A percentile compares a stretch with the other conserved stretches of the same genome.
Conservation (phyloP, 2,797 vertebrate genomes). For the Microctenopoma stevenorrisi region DNA sequence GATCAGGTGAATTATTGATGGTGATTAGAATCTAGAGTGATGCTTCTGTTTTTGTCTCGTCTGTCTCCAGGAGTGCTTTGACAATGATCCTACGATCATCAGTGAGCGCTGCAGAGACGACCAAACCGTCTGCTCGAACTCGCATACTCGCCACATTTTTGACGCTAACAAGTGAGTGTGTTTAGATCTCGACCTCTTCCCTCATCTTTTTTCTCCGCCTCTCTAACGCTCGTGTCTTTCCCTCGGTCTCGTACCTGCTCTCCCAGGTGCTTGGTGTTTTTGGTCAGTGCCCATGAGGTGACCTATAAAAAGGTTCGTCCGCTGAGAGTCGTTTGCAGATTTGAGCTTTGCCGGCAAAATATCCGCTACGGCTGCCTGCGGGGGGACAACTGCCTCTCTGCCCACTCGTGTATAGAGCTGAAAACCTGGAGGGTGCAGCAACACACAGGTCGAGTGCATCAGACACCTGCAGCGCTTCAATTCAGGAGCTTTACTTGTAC, state of each 20-base stretch:
- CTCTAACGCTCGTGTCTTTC: not conserved
- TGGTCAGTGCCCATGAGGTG: conserved; percentile 86
- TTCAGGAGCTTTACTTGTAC: too few species aligned
- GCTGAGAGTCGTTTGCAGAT: conserved; percentile 85
- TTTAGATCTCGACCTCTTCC: not conserved
- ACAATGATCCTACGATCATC: conserved; percentile 93
- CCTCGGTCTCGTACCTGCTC: not conserved
- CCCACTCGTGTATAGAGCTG: conserved; percentile 95
- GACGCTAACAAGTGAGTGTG: conserved; percentile 91
- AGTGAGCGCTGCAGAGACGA: conserved; percentile 90
- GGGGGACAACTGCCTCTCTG: conserved; percentile 88
- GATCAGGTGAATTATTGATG: too few species aligned
- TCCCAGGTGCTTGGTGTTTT: conserved; percentile 92
- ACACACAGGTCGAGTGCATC: conserved; percentile 84
- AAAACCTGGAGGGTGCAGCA: conserved; percentile 94
- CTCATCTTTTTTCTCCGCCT: not conserved
- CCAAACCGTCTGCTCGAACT: conserved; percentile 88
- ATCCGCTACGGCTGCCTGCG: conserved; percentile 88
- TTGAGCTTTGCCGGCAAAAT: conserved; percentile 90
- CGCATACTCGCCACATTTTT: conserved; percentile 88
- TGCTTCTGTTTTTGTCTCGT: not conserved
- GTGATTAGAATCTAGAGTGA: too few species aligned
- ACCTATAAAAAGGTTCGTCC: conserved; percentile 94
- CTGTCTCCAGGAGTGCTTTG: conserved; percentile 90
- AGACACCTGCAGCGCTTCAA: not conserved